Evolutionary conservation across 2,888 invertebrate genomes (phyloP), one percentile per base, ranked within the genome.

Genomic region (Leucoma salicis): DNA sequence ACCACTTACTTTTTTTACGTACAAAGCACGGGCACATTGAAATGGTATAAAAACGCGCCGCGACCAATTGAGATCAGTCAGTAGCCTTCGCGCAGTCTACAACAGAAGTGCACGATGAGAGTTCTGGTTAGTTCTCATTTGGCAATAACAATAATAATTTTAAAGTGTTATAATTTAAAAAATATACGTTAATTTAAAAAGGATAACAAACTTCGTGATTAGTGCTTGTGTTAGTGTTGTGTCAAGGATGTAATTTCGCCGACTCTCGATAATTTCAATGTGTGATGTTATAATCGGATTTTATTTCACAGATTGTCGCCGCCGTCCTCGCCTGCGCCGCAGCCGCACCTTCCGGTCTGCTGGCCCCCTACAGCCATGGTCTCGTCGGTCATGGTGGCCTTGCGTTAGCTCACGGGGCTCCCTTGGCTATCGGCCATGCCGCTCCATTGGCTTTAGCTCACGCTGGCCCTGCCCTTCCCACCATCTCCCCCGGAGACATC

Each of bases 51-150:
- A 89, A 80, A 77, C 74, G 53, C 57, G 44, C 70, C 64, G 57
- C 77, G 60, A 70, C 83, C 69, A 75, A 84, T 78, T 73, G 77
- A 79, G 76, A 81, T 73, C 83, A 87, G 73, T 87, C 89, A 89
- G 88, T 89, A 88, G 89, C 87, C 78, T 76, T 82, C 85, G 85
- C 66, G 89, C 88, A 89, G 89, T 89, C 89, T 83, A 80, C 71
- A 62, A 85, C 84, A 82, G 89, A 89, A 89, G 84, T 88, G 85
- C 88, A 87, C 66, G 85, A 88, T 89, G 87, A 84, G 87, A 88
- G 74, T 88, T 81, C 87, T 88, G 85, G 85, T 88, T 69, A 81
- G 89, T 85, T 74, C 47, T 62, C 42, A 63, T 58, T 57, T 68
- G 54, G 53, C 61, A 64, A 60, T 54, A 57, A 32, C 39, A 52